These are phyloP conservation scores for Siderastrea radians DNA, from an alignment of 92 coral and sea anemone species.

Conservation along the genomic window DNA sequence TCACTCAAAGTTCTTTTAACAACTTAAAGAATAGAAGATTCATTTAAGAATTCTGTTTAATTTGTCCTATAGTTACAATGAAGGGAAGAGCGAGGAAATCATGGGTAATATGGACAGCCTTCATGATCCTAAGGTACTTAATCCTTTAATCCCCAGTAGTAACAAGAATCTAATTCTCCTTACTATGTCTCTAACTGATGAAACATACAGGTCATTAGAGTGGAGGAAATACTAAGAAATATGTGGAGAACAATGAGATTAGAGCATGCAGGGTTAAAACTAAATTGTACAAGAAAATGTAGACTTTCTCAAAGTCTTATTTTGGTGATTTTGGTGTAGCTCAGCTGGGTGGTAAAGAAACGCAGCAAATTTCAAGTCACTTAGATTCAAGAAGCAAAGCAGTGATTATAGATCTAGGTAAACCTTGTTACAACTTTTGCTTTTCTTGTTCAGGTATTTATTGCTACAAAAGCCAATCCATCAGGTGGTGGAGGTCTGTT, in stretches of 20 bases:
- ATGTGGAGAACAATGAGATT: too few species aligned
- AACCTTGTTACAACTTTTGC: not conserved
- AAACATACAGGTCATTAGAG: too few species aligned
- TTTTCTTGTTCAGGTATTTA: constrained; percentile 51
- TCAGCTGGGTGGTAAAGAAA: too few species aligned
- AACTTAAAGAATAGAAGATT: not conserved
- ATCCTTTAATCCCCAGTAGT: too few species aligned
- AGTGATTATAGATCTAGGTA: not conserved
- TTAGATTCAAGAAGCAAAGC: not conserved
- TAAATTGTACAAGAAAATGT: too few species aligned
- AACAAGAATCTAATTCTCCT: too few species aligned
- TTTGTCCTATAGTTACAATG: constrained; percentile 65
- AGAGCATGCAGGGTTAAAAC: too few species aligned
- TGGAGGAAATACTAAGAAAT: too few species aligned
- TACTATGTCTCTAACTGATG: too few species aligned
- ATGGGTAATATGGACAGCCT: constrained; percentile 82
- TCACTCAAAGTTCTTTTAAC: too few species aligned
- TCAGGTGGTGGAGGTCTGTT: constrained; percentile 47
- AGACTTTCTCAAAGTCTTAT: too few species aligned
- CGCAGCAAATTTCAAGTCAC: not conserved
- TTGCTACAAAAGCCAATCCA: constrained; percentile 87
- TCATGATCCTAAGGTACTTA: constrained; percentile 72
- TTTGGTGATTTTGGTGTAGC: too few species aligned
- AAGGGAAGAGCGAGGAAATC: constrained; percentile 84
- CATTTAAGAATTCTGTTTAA: not conserved